Evolutionary conservation across 2,113 vertebrate species (phyloP).

Genomic region (Tetrao urogallus): DNA sequence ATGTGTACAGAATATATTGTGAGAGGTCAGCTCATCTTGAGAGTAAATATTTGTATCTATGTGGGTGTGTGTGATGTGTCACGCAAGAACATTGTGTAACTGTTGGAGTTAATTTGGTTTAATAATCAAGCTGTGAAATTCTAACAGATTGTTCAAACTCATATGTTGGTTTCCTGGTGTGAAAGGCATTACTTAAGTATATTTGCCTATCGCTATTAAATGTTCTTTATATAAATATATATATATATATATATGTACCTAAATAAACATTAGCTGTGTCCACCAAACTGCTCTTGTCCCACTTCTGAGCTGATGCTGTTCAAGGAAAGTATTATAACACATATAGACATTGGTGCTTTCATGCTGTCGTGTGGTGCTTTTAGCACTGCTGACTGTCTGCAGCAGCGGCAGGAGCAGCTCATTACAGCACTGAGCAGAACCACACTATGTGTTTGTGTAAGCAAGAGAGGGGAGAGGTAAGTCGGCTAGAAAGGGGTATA

Average conservation of each 20-base stretch:
- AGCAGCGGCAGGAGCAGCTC: background rate
- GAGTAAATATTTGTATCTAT: conserved; percentile 49
- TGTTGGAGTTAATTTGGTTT: conserved; percentile 33
- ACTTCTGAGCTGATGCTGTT: background rate
- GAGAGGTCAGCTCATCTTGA: conserved; percentile 33
- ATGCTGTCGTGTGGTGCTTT: background rate
- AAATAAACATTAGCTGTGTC: background rate
- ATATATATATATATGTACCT: too few species aligned
- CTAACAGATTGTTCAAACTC: background rate
- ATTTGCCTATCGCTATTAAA: background rate
- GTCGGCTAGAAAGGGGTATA: background rate
- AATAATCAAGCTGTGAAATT: conserved; percentile 46
- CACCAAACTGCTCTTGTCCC: background rate
- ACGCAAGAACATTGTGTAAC: background rate
- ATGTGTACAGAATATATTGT: background rate
- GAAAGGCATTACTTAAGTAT: background rate
- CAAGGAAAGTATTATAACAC: background rate
- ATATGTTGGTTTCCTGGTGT: background rate
- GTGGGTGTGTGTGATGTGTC: background rate
- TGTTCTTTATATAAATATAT: background rate
- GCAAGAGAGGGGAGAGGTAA: background rate
- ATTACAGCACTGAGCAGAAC: background rate
- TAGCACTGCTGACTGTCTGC: background rate
- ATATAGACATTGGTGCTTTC: background rate
- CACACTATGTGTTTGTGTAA: background rate